Evolutionary conservation across 2,888 invertebrate species (phyloP).

Genomic region (Erebia aethiops): DNA sequence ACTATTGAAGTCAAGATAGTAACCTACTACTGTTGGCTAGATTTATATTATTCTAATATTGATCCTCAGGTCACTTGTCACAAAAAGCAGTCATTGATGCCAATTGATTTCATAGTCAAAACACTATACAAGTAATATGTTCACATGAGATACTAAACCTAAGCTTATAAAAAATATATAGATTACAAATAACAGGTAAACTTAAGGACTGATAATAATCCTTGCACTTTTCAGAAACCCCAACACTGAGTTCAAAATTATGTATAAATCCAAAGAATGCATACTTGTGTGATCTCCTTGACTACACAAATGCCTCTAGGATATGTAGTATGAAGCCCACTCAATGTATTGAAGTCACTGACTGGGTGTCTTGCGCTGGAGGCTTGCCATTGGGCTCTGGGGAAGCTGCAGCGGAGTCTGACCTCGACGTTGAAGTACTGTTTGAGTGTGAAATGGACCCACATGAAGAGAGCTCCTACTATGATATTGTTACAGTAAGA

Average conservation of each 20-base stretch:
- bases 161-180: too few relatives aligned
- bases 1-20: too few relatives aligned
- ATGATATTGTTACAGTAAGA: constrained; percentile 62
- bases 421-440: constrained; percentile 69
- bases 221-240: constrained; percentile 66
- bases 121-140: too few relatives aligned
- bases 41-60: too few relatives aligned
- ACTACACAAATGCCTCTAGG: constrained; percentile 74
- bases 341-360: constrained; percentile 72
- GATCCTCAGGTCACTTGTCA: too few relatives aligned
- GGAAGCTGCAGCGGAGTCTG: constrained; percentile 60
- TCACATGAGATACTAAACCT: too few relatives aligned
- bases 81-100: too few relatives aligned
- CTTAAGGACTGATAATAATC: not conserved
- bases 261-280: constrained; percentile 82
- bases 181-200: too few relatives aligned
- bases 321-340: constrained; percentile 78
- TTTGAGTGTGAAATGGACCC: constrained; percentile 79
- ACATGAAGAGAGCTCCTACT: constrained; percentile 56
- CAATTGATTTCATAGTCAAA: too few relatives aligned
- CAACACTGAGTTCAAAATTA: constrained; percentile 78
- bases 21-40: too few relatives aligned
- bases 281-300: constrained; percentile 84
- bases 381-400: constrained; percentile 69
- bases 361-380: constrained; percentile 73